Base-by-base conservation (phyloP, 2,797 vertebrate species). In the Neoniphon sammara region DNA sequence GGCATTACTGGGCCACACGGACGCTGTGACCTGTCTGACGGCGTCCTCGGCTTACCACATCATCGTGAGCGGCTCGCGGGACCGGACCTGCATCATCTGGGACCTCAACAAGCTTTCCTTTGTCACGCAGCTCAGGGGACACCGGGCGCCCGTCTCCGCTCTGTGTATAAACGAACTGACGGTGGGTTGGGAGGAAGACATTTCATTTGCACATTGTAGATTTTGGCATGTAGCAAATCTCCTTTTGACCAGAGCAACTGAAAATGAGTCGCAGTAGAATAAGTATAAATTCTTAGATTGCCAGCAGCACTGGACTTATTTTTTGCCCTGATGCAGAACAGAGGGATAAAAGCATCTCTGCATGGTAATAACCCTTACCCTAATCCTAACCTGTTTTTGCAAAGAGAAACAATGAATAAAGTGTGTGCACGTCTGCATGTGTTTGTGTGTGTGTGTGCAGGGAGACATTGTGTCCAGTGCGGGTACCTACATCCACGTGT, bases 81-180 rank as follows among this genome's bases (percentile, higher is more conserved):
- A 99, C 81, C 95, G 97, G 49, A 99, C 98, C 78, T 99, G 98
- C 92, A 99, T 99, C 94, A 95, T 99, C 83, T 99, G 98, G 98
- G 98, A 99, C 82, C 93, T 99, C 83, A 99, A 99, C 81, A 98
- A 96, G 81, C 95, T 99, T 0, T 96, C 96, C 0, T 99, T 99
- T 64, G 93, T 99, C 59, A 99, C 98, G 0, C 98, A 99, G 89
- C 95, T 99, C 61, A 91, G 98, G 3, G 98, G 98, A 5, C 98
- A 99, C 89, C 94, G 96, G 20, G 97, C 97, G 2, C 96, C 98
- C 0, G 96, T 99, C 53, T 98, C 98, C 0, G 97, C 98, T 0
- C 95, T 99, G 68, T 98, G 98, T 46, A 99, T 99, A 91, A 99
- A 99, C 1, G 98, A 99, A 27, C 88, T 99, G 85, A 99, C 98